phyloP scores from a whole-genome alignment of 2,888 invertebrate genomes.

The Serrognathus titanus region DNA sequence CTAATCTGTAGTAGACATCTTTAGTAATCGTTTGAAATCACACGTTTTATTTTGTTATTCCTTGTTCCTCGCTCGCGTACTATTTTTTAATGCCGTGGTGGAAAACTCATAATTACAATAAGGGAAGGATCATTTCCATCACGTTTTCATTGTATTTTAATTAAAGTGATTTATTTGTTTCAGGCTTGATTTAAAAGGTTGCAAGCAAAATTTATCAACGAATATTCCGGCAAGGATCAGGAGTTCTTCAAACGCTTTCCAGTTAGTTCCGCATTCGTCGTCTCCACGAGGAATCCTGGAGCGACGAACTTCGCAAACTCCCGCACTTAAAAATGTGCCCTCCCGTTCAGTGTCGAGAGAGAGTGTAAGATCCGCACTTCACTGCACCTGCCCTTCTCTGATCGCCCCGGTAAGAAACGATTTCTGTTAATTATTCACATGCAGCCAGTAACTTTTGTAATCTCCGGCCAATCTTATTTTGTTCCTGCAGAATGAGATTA shows the following conservation, averaged over 20 bases:
- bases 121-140: no score
- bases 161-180: conserved; percentile 16
- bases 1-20: no score
- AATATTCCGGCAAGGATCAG: conserved; percentile 52
- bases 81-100: no score
- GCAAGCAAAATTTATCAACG: conserved; percentile 48
- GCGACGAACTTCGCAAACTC: conserved; percentile 77
- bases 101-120: no score
- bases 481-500: no score
- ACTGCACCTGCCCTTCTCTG: conserved; percentile 60
- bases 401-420: conserved; percentile 46
- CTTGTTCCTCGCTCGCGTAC: no score
- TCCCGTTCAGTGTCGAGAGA: conserved; percentile 83
- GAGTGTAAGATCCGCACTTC: conserved; percentile 71
- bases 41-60: no score
- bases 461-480: no score
- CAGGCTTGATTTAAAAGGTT: conserved; percentile 49
- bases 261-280: conserved; percentile 62
- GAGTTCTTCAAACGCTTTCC: conserved; percentile 63
- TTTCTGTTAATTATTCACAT: no score
- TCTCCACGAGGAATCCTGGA: conserved; percentile 60
- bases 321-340: conserved; percentile 70
- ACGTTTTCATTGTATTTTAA: background rate
- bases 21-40: no score
- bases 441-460: no score